A percentile compares a stretch with the other conserved stretches of the same genome.
These are phyloP conservation scores for Sinella curviseta DNA, from an alignment of 1,140 invertebrate species.

Conservation along the genomic window DNA sequence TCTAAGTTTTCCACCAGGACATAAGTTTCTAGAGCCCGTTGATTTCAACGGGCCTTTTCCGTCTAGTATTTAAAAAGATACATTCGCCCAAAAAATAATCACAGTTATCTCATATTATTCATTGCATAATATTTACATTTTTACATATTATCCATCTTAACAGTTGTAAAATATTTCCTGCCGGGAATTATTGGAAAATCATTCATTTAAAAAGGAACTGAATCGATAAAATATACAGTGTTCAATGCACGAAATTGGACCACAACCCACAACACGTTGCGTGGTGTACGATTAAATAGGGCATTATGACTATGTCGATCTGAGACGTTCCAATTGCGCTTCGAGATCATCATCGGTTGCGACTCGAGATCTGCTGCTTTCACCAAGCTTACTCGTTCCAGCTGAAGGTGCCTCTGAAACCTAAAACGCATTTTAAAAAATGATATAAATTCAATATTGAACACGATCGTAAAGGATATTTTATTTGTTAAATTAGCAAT, in stretches of 20 bases:
- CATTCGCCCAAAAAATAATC: no score
- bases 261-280: not conserved
- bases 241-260: not conserved
- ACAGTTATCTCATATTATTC: no score
- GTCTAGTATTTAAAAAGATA: no score
- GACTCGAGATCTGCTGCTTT: constrained; percentile 55
- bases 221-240: no score
- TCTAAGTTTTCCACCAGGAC: no score
- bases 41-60: no score
- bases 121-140: no score
- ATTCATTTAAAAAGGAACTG: no score
- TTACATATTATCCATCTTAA: no score
- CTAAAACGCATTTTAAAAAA: constrained; percentile 49
- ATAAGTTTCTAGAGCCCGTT: no score
- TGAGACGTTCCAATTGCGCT: constrained; percentile 72
- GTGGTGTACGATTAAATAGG: not conserved
- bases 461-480: constrained; percentile 3
- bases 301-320: constrained; percentile 55
- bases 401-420: constrained; percentile 65
- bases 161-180: no score
- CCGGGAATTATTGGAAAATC: no score
- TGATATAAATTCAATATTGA: not conserved
- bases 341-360: constrained; percentile 72
- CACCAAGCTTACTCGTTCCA: constrained; percentile 63
- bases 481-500: constrained; percentile 8